These are phyloP conservation scores for Hydrotaea cyrtoneurina DNA, from an alignment of 2,888 invertebrate species.

Conservation along the genomic window DNA sequence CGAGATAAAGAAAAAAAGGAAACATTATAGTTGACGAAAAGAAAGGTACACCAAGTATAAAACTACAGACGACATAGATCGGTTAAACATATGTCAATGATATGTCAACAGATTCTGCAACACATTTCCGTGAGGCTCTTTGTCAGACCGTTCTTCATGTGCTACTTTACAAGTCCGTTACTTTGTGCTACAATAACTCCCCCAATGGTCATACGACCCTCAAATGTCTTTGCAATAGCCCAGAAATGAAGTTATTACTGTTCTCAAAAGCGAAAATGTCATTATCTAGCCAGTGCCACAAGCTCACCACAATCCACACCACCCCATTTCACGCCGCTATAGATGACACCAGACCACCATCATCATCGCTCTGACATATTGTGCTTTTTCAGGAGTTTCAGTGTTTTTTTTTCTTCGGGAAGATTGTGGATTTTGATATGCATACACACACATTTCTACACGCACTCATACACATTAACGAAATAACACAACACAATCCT, in stretches of 20 bases:
- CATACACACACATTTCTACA: not conserved
- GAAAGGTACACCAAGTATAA: no score
- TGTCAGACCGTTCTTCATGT: no score
- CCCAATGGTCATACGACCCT: not conserved
- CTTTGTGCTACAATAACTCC: no score
- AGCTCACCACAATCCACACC: not conserved
- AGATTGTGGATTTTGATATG: not conserved
- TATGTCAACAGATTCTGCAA: no score
- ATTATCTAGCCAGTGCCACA: slow-evolving; percentile 24
- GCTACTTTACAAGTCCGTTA: no score
- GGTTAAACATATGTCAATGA: no score
- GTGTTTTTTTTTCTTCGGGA: no score
- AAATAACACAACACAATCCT: slow-evolving; percentile 27
- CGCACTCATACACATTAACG: not conserved
- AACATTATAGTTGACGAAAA: no score
- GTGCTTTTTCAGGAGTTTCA: slow-evolving; percentile 1
- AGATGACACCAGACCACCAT: not conserved
- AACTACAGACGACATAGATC: no score
- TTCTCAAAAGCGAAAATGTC: not conserved
- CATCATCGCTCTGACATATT: not conserved
- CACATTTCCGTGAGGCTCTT: no score
- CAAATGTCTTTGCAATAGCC: not conserved
- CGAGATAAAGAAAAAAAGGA: no score
- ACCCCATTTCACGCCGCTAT: not conserved
- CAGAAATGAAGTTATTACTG: not conserved